Evolutionary conservation across 92 coral and sea anemone genomes (phyloP), one percentile per base, ranked within the genome.

Genomic region (Diadumene lineata): DNA sequence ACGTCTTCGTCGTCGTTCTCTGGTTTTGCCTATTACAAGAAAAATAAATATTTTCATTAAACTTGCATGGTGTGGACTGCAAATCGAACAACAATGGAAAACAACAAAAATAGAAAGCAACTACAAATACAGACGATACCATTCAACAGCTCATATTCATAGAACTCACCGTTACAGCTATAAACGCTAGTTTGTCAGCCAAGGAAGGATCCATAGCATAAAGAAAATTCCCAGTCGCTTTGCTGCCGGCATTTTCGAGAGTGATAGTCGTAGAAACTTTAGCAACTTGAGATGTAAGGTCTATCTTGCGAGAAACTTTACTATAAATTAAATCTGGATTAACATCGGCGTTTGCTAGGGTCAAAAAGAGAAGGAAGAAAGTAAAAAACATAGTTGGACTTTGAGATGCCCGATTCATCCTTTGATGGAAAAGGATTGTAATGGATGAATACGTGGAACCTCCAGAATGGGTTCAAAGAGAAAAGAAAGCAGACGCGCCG

Each of bases 261-360:
- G 94, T 85, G 25, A 96, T 50, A 46, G 92, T 75, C 26, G 94
- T 84, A 66, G 90, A 86, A 81, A 86, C 75, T 86, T 92, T 96
- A 11, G 89, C 89, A 16, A 92, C 75, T 73, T 96, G 99, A 11
- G 92, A 82, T 27, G 97, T 68, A 68, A 96, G 90, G 76, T 96
- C 99, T 82, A 96, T 96, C 86, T 92, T 89, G 31, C 99, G 92
- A 81, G 94, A 86, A 81, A 87, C 97, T 84, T 86, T 90, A 72
- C 81, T 85, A 68, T 83, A 81, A 43, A 79, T 66, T 50, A 96
- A 76, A 76, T 89, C 84, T 48, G 88, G 69, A 70, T 96, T 80
- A 53, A 92, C 75, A 72, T 85, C 88, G 81, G 86, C 89, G 64
- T 86, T 79, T 75, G 81, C 94, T 18, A 76, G 46, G 83, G 78